These are phyloP conservation scores for Mimas tiliae DNA, from an alignment of 2,888 invertebrate species.

Conservation along the genomic window DNA sequence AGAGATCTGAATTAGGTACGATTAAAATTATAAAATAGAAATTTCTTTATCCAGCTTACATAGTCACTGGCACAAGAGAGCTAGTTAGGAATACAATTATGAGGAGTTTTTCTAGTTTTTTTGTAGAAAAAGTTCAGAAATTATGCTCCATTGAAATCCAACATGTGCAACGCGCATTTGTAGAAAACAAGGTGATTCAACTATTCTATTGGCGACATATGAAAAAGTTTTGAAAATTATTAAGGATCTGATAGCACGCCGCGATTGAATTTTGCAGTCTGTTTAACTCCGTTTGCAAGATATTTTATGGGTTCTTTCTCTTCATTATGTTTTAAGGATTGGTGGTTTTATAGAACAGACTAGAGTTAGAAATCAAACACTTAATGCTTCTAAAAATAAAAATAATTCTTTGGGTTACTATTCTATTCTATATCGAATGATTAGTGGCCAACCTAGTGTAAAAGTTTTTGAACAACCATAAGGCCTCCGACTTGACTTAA, in stretches of 20 bases:
- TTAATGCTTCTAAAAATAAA: too few relatives aligned
- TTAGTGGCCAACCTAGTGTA: too few relatives aligned
- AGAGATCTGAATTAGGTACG: not conserved
- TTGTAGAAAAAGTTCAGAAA: not conserved
- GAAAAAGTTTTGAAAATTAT: constrained; percentile 56
- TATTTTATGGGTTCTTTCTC: constrained; percentile 37
- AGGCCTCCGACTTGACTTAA: too few relatives aligned
- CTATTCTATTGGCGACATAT: constrained; percentile 51
- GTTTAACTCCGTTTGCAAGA: constrained; percentile 43
- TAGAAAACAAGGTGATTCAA: constrained; percentile 58
- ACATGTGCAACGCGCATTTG: constrained; percentile 33
- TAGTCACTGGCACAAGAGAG: not conserved
- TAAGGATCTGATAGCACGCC: constrained; percentile 53
- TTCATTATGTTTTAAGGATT: not conserved
- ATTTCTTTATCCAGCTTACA: not conserved
- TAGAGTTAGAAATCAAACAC: too few relatives aligned
- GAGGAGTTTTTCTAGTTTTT: too few relatives aligned
- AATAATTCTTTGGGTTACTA: too few relatives aligned
- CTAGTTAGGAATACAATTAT: constrained; percentile 9
- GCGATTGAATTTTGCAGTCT: constrained; percentile 59
- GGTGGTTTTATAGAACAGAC: too few relatives aligned
- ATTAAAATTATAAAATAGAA: constrained; percentile 3
- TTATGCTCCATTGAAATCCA: constrained; percentile 16
- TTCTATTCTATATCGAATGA: too few relatives aligned
- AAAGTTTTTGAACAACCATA: too few relatives aligned